phyloP scores from a whole-genome alignment of 2,113 vertebrate genomes.

The Scortum barcoo region DNA sequence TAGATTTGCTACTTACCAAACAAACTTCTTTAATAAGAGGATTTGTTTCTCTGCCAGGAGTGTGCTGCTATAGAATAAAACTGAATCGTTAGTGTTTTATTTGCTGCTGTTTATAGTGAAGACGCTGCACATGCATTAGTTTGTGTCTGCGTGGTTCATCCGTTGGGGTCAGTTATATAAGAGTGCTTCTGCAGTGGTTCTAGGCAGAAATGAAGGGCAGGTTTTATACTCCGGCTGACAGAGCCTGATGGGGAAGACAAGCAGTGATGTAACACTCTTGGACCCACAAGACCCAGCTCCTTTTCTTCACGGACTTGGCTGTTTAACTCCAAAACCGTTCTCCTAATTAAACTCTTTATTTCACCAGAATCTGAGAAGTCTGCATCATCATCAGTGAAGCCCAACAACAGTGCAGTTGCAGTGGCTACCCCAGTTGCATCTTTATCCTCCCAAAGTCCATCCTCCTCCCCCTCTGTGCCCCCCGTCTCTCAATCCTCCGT shows the following conservation, averaged over 20 bases:
- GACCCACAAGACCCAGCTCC: slow-evolving; percentile 63
- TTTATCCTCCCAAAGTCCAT: slow-evolving; percentile 62
- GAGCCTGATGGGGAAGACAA: slow-evolving; percentile 58
- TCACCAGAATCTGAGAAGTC: slow-evolving; percentile 70
- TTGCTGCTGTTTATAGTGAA: slow-evolving; percentile 34
- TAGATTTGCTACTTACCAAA: neutral
- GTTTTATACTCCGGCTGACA: slow-evolving; percentile 66
- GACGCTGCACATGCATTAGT: slow-evolving; percentile 12
- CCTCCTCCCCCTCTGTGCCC: slow-evolving; percentile 43
- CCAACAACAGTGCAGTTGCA: slow-evolving; percentile 65
- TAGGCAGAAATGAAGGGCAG: slow-evolving; percentile 85
- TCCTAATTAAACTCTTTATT: slow-evolving; percentile 47
- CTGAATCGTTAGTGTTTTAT: neutral
- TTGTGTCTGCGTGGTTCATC: slow-evolving; percentile 24
- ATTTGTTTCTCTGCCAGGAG: neutral
- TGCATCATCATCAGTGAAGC: slow-evolving; percentile 43
- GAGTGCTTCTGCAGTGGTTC: slow-evolving; percentile 60
- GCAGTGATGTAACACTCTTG: slow-evolving; percentile 60
- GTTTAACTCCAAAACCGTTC: slow-evolving; percentile 37
- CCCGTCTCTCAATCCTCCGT: slow-evolving; percentile 47
- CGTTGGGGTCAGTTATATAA: slow-evolving; percentile 74
- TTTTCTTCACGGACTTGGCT: slow-evolving; percentile 28
- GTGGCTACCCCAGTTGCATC: slow-evolving; percentile 73
- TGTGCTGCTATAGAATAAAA: slow-evolving; percentile 3
- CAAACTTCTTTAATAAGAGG: neutral